A percentile compares a stretch with the other conserved stretches of the same genome.
Evolutionary conservation across 2,797 vertebrate genomes (phyloP).

Genomic region (Mormyrops attenuatus): DNA sequence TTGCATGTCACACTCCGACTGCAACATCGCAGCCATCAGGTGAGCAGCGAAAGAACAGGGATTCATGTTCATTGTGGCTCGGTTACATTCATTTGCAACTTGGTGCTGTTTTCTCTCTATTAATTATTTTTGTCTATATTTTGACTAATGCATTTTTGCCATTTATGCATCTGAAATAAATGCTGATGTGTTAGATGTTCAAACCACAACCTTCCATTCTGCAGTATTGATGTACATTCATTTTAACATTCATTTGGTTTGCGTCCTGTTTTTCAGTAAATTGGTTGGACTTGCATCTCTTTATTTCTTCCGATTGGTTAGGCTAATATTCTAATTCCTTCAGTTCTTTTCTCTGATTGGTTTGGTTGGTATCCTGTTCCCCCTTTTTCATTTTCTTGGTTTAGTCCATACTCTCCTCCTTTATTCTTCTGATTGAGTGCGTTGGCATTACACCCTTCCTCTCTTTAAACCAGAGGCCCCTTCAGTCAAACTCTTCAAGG

Average conservation of each 20-base stretch:
- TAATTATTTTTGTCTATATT: neutral
- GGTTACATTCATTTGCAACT: constrained; percentile 6
- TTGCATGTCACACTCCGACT: neutral
- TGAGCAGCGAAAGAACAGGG: neutral
- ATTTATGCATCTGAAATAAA: neutral
- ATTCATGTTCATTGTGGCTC: neutral
- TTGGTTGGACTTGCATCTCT: neutral
- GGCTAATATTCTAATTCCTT: neutral
- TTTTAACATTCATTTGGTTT: neutral
- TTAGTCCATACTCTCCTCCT: neutral
- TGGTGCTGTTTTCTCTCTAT: neutral
- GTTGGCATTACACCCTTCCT: neutral
- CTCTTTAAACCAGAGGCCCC: neutral
- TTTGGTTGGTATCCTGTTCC: neutral
- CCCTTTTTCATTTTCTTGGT: neutral
- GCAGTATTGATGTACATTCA: neutral
- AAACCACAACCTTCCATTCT: constrained; percentile 3
- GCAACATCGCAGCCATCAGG: neutral
- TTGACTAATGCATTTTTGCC: neutral
- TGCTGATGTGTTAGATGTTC: neutral
- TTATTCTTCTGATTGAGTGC: neutral
- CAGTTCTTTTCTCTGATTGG: neutral
- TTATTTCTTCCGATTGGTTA: neutral
- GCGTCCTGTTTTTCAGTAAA: neutral
- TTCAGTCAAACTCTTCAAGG: neutral